Conservation (phyloP, 2,888 invertebrate species). For the Drosophila meridiana region DNA sequence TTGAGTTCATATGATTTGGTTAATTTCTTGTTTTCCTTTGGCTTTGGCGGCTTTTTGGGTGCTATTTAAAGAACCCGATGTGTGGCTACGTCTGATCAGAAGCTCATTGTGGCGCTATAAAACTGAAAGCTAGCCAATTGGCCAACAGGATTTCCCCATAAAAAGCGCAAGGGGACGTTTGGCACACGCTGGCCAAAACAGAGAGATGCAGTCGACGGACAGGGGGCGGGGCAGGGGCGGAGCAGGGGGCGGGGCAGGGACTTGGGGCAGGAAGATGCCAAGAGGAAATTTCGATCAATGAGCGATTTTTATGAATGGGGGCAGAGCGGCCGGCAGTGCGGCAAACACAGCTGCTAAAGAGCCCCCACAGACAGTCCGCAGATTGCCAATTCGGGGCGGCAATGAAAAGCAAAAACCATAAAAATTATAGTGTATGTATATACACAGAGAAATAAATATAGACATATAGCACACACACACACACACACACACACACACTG, state of each 20-base stretch:
- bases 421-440: slow-evolving; percentile 50
- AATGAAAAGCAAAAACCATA: slow-evolving; percentile 70
- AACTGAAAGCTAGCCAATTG: slow-evolving; percentile 59
- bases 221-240: background rate
- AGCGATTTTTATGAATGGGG: slow-evolving; percentile 40
- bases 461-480: slow-evolving; percentile 1
- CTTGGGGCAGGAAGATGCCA: slow-evolving; percentile 51
- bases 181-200: slow-evolving; percentile 50
- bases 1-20: slow-evolving; percentile 9
- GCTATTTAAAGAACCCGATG: slow-evolving; percentile 45
- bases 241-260: background rate
- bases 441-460: slow-evolving; percentile 23
- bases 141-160: slow-evolving; percentile 82
- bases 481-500: background rate
- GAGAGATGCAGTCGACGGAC: slow-evolving; percentile 22
- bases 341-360: slow-evolving; percentile 9
- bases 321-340: background rate
- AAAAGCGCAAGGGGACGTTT: slow-evolving; percentile 61
- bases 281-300: slow-evolving; percentile 75
- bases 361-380: slow-evolving; percentile 55
- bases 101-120: slow-evolving; percentile 66
- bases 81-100: slow-evolving; percentile 36
- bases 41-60: slow-evolving; percentile 39
- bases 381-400: slow-evolving; percentile 66
- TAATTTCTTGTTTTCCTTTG: slow-evolving; percentile 15